Conservation (phyloP, 2,797 vertebrate species). For the Pantherophis vulpinus region DNA sequence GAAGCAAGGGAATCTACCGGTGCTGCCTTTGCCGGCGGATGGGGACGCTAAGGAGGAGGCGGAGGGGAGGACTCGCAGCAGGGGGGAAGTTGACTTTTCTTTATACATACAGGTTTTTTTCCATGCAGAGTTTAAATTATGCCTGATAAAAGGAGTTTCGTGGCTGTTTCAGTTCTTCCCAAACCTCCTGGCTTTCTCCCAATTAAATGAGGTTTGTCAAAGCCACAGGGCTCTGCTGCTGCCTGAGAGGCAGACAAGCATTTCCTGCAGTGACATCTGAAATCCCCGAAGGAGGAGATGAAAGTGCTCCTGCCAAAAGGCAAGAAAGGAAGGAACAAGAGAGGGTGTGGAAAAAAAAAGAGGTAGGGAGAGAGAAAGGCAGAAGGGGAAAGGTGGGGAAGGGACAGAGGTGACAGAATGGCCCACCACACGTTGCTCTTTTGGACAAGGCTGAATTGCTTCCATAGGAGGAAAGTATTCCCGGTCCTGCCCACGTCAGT, state of each 20-base stretch:
- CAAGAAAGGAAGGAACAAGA: conserved; percentile 49
- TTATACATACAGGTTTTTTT: conserved; percentile 83
- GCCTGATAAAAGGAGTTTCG: conserved; percentile 84
- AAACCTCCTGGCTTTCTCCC: conserved; percentile 84
- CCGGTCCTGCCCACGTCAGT: conserved; percentile 27
- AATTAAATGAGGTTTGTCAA: conserved; percentile 88
- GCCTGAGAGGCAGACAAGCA: conserved; percentile 79
- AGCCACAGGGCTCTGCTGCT: conserved; percentile 84
- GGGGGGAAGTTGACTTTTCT: conserved; percentile 84
- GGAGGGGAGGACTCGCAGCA: conserved; percentile 70
- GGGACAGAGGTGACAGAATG: conserved; percentile 45
- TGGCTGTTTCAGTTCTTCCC: conserved; percentile 85
- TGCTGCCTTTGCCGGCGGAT: conserved; percentile 69
- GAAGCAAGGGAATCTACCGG: conserved; percentile 79
- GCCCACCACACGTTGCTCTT: conserved; percentile 41
- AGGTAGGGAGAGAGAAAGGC: conserved; percentile 63
- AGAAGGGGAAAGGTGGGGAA: conserved; percentile 43
- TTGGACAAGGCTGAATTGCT: background rate
- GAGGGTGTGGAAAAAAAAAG: conserved; percentile 38
- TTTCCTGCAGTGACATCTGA: conserved; percentile 82
- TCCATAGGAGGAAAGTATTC: conserved; percentile 25
- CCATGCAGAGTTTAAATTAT: conserved; percentile 87
- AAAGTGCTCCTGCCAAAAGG: conserved; percentile 73
- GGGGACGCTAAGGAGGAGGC: conserved; percentile 57
- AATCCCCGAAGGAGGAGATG: conserved; percentile 82